Evolutionary conservation across 2,888 invertebrate genomes (phyloP).

Genomic region (Pemphredon lugubris): DNA sequence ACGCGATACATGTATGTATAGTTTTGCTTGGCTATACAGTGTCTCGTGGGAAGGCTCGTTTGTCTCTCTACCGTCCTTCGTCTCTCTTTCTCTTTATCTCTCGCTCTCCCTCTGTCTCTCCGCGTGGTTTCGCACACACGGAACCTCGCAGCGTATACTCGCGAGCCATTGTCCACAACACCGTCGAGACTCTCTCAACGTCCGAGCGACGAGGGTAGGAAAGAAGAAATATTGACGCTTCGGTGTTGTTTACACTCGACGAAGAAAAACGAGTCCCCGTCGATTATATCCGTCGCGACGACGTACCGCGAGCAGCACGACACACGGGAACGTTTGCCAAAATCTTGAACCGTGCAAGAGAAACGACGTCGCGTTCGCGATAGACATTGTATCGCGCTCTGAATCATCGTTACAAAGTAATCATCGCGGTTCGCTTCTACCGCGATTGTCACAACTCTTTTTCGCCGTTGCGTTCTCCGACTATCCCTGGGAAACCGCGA

Average conservation of each 20-base stretch:
- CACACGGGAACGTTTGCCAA: background rate
- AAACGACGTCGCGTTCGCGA: background rate
- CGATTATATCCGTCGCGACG: slow-evolving; percentile 1
- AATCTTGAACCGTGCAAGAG: background rate
- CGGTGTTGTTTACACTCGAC: slow-evolving; percentile 53
- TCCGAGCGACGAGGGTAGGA: slow-evolving; percentile 45
- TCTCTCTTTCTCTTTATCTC: too few species aligned
- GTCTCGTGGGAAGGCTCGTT: slow-evolving; percentile 65
- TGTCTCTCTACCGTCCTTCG: slow-evolving; percentile 35
- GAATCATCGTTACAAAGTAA: slow-evolving; percentile 1
- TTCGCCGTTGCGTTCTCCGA: too few species aligned
- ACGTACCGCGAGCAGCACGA: background rate
- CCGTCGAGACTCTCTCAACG: slow-evolving; percentile 47
- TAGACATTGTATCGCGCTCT: background rate
- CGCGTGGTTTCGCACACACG: too few species aligned
- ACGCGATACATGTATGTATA: slow-evolving; percentile 51
- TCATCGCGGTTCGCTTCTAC: background rate
- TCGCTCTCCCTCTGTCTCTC: too few species aligned
- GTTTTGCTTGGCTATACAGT: slow-evolving; percentile 57
- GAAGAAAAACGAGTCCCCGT: slow-evolving; percentile 26
- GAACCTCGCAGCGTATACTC: too few species aligned
- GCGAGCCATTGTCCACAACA: slow-evolving; percentile 36
- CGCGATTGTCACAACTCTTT: background rate
- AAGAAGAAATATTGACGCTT: slow-evolving; percentile 48
- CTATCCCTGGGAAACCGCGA: slow-evolving; percentile 1